These are phyloP conservation scores for Tetheella fluctuosa DNA, from an alignment of 2,888 invertebrate genomes.

Conservation along the genomic window DNA sequence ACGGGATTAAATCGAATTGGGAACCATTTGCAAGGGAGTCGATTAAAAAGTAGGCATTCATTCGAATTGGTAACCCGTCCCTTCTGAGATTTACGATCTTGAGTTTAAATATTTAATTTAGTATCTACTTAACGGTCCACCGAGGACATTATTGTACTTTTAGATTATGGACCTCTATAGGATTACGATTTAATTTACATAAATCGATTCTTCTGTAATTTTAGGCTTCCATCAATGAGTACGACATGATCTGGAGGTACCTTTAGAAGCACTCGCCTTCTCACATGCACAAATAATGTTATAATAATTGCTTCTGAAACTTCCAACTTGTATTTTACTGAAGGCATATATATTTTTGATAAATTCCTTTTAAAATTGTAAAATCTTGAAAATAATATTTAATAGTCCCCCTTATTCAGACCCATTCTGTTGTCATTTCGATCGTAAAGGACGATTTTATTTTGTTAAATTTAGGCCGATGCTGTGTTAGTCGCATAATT, in stretches of 20 bases:
- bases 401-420: no score
- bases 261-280: background rate
- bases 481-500: no score
- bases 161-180: constrained; percentile 3
- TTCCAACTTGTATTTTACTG: background rate
- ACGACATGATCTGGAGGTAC: background rate
- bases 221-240: background rate
- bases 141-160: constrained; percentile 6
- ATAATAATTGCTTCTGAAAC: background rate
- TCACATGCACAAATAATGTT: background rate
- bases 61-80: constrained; percentile 35
- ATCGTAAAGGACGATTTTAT: no score
- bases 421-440: no score
- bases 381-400: no score
- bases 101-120: constrained; percentile 14
- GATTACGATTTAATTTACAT: constrained; percentile 5
- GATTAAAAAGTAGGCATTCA: constrained; percentile 27
- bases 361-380: no score
- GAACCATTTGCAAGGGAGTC: constrained; percentile 24
- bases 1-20: constrained; percentile 37
- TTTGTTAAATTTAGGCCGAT: no score
- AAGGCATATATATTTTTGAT: no score
- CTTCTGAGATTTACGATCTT: constrained; percentile 35
- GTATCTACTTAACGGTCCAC: constrained; percentile 12
- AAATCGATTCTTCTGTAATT: background rate